Evolutionary conservation across 1,140 invertebrate genomes (phyloP).

Genomic region (Drosophila santomea): DNA sequence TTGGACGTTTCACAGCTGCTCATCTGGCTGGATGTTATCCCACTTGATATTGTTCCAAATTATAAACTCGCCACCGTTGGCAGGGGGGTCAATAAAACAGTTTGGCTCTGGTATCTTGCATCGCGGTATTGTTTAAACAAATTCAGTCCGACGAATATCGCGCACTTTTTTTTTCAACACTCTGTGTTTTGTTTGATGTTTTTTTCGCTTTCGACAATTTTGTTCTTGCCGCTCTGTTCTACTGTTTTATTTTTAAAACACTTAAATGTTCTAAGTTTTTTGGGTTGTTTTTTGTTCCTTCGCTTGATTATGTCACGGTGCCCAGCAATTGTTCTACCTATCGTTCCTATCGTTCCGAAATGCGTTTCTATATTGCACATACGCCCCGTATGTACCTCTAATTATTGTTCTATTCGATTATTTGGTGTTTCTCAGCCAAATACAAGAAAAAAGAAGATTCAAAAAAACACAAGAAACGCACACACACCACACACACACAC

Average conservation of each 20-base stretch:
- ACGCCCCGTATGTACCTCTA: conserved; percentile 31
- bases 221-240: conserved; percentile 34
- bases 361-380: conserved; percentile 41
- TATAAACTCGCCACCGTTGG: conserved; percentile 37
- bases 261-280: conserved; percentile 65
- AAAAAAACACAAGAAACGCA: conserved; percentile 47
- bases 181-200: conserved; percentile 63
- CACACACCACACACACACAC: conserved; percentile 23
- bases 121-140: conserved; percentile 38
- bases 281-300: conserved; percentile 29
- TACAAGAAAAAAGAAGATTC: conserved; percentile 6
- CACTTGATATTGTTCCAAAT: conserved; percentile 24
- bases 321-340: conserved; percentile 49
- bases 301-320: conserved; percentile 70
- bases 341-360: conserved; percentile 1
- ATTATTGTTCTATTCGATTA: conserved; percentile 29
- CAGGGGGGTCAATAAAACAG: conserved; percentile 47
- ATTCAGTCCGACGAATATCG: conserved; percentile 23
- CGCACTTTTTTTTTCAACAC: conserved; percentile 36
- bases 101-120: conserved; percentile 23
- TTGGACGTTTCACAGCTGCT: conserved; percentile 33
- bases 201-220: conserved; percentile 38
- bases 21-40: conserved; percentile 4
- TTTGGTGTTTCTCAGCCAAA: conserved; percentile 43
- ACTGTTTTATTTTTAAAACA: conserved; percentile 79